phyloP scores from a whole-genome alignment of 2,797 vertebrate species.

The Natrix natrix region DNA sequence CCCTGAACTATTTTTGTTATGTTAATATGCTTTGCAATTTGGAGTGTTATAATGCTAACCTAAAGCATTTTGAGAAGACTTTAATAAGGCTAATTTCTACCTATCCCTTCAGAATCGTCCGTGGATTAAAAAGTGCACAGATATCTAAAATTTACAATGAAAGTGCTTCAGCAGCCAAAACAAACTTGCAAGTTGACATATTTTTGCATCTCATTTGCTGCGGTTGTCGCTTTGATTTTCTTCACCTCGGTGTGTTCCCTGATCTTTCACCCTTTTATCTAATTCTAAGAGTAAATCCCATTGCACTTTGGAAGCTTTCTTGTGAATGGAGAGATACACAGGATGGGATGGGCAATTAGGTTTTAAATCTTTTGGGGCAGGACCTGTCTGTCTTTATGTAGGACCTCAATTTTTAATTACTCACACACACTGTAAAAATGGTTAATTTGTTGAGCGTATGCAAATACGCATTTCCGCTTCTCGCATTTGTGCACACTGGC shows the following conservation, averaged over 20 bases:
- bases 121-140: background rate
- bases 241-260: background rate
- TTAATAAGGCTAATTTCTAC: background rate
- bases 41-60: background rate
- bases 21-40: background rate
- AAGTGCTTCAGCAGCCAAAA: background rate
- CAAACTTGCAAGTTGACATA: constrained; percentile 11
- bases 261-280: background rate
- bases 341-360: too few species aligned
- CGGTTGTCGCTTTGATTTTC: background rate
- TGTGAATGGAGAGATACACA: background rate
- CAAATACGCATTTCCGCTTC: background rate
- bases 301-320: background rate
- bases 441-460: background rate
- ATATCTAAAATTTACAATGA: background rate
- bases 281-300: background rate
- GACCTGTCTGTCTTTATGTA: background rate
- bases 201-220: constrained; percentile 28
- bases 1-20: background rate
- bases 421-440: background rate
- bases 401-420: background rate
- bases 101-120: background rate
- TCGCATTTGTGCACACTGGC: background rate
- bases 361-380: background rate
- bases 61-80: background rate